Conservation (phyloP, 2,888 invertebrate genomes). For the Ormyrus thymus region DNA sequence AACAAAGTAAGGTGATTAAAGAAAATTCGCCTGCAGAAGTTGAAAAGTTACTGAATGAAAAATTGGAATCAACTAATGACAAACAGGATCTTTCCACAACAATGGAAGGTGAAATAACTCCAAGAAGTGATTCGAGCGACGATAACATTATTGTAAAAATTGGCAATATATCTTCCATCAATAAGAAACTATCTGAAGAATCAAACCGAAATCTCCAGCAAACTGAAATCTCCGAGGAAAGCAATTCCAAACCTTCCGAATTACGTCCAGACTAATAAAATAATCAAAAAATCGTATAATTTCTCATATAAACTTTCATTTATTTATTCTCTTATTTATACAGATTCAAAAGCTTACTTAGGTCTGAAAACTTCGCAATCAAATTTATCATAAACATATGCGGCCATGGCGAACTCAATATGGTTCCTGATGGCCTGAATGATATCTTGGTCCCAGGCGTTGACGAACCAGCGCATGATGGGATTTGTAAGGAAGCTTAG, state of each 20-base stretch:
- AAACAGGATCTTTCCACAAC: not conserved
- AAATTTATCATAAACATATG: slow-evolving; percentile 16
- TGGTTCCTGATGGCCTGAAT: not conserved
- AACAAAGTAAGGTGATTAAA: slow-evolving; percentile 1
- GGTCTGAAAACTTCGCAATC: slow-evolving; percentile 25
- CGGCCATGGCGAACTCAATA: slow-evolving; percentile 4
- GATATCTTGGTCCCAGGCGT: slow-evolving; percentile 5
- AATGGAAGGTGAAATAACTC: not conserved
- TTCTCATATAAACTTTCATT: not conserved
- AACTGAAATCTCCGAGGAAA: not conserved
- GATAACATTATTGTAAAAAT: slow-evolving; percentile 29
- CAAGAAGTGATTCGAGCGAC: slow-evolving; percentile 27
- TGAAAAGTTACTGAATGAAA: not conserved
- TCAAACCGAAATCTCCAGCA: not conserved
- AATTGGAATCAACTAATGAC: not conserved
- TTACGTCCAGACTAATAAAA: slow-evolving; percentile 31
- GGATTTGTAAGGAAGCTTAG: slow-evolving; percentile 23
- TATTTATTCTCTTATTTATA: not conserved
- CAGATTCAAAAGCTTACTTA: too few species aligned
- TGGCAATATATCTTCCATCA: not conserved
- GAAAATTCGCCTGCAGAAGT: too few species aligned
- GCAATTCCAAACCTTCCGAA: slow-evolving; percentile 15
- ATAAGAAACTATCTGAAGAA: not conserved
- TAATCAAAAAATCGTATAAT: not conserved
- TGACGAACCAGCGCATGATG: slow-evolving; percentile 23